Percentiles rank a stretch among this genome's conserved stretches.
Conservation (phyloP, 2,888 invertebrate genomes). For the Trichopoda pennipes region DNA sequence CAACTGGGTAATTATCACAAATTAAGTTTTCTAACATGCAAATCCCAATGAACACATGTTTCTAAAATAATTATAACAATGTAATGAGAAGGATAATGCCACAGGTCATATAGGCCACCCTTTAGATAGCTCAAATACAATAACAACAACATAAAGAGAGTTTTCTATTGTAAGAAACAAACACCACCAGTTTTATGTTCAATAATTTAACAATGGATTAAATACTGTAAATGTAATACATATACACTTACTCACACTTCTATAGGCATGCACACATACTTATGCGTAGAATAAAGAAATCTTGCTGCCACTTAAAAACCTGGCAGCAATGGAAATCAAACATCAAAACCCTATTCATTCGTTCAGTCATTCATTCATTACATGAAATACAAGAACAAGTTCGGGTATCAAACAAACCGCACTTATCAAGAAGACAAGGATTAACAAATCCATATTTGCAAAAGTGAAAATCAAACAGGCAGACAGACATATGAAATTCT, state of each 20-base stretch:
- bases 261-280: conserved; percentile 31
- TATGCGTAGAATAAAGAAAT: conserved; percentile 22
- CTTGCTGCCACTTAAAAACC: conserved; percentile 46
- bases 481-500: conserved; percentile 25
- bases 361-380: conserved; percentile 25
- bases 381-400: conserved; percentile 32
- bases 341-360: conserved; percentile 4
- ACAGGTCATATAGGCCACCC: conserved; percentile 58
- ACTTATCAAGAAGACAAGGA: conserved; percentile 79
- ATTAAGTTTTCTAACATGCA: conserved; percentile 67
- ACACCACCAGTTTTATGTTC: conserved; percentile 56
- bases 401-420: conserved; percentile 74
- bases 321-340: conserved; percentile 44
- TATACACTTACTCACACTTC: conserved; percentile 37
- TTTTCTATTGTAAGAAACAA: conserved; percentile 34
- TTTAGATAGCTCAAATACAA: conserved; percentile 8
- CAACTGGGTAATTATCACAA: conserved; percentile 67
- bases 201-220: conserved; percentile 70
- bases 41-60: conserved; percentile 62
- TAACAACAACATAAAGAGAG: not conserved
- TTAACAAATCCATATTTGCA: conserved; percentile 79
- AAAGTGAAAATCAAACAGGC: conserved; percentile 76
- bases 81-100: conserved; percentile 45
- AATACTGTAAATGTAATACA: no score
- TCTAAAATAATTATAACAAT: conserved; percentile 54